phyloP scores from a whole-genome alignment of 2,797 vertebrate species.

The Pseudotriccus pelzelni region DNA sequence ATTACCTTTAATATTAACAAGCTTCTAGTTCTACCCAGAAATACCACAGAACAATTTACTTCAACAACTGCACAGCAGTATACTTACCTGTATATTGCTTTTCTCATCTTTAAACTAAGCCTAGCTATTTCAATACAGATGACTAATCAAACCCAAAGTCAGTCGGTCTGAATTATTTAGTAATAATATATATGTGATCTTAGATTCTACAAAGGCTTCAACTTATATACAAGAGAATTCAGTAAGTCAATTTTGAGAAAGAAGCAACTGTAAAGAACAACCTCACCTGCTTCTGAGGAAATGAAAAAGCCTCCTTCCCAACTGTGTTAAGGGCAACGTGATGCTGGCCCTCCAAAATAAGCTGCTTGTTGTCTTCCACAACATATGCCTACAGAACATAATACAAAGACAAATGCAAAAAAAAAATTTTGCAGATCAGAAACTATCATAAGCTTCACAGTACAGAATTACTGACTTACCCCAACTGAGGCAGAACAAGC shows the following conservation, averaged over 20 bases:
- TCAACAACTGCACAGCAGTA: background rate
- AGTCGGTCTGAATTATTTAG: background rate
- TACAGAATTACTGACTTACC: background rate
- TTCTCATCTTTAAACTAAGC: background rate
- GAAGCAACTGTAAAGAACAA: background rate
- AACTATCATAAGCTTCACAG: background rate
- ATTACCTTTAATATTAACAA: background rate
- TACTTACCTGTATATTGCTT: background rate
- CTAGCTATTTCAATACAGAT: background rate
- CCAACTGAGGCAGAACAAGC: background rate
- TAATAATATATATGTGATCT: background rate
- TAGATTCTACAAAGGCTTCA: background rate
- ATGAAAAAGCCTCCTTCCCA: conserved; percentile 89
- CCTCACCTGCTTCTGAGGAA: conserved; percentile 86
- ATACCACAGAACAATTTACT: background rate
- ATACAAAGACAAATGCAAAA: background rate
- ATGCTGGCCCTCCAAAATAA: conserved; percentile 95
- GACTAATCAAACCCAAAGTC: background rate
- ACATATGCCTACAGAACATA: conserved; percentile 86
- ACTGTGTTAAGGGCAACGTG: conserved; percentile 88
- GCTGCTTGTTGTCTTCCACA: conserved; percentile 94
- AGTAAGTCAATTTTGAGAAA: background rate
- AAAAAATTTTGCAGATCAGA: background rate
- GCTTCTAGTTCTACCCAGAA: background rate
- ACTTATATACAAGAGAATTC: background rate